Percentiles rank a stretch among this genome's conserved stretches.
Conservation (phyloP, 2,888 invertebrate genomes). For the Eupithecia insigniata region DNA sequence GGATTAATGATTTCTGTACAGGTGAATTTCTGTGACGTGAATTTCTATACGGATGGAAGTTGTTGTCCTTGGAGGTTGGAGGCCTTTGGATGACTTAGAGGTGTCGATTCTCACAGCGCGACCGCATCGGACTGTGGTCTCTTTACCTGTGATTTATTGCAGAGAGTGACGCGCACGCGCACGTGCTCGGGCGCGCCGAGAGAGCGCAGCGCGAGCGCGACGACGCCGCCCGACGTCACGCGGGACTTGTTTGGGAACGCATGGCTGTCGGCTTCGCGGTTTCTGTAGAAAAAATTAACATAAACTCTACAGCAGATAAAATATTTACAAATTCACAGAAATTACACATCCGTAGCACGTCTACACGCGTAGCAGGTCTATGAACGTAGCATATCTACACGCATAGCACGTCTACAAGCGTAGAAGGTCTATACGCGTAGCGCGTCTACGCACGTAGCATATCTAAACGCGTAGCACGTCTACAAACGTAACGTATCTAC, state of each 20-base stretch:
- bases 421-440: background rate
- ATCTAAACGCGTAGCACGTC: background rate
- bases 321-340: too few species aligned
- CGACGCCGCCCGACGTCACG: conserved; percentile 86
- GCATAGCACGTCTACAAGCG: background rate
- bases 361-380: background rate
- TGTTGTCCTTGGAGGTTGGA: background rate
- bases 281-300: conserved; percentile 39
- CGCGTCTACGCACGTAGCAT: background rate
- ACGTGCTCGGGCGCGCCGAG: conserved; percentile 81
- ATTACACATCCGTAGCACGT: background rate
- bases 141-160: conserved; percentile 74
- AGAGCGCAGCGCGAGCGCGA: conserved; percentile 89
- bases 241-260: conserved; percentile 86
- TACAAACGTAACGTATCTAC: background rate
- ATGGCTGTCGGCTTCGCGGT: conserved; percentile 87
- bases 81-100: too few species aligned
- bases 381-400: background rate
- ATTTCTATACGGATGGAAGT: background rate
- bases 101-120: background rate
- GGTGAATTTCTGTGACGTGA: too few species aligned
- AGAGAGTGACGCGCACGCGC: conserved; percentile 82
- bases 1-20: too few species aligned
- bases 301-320: background rate
- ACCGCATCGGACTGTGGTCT: background rate